phyloP scores from a whole-genome alignment of 1,140 invertebrate species.

The Brachionus rubens region DNA sequence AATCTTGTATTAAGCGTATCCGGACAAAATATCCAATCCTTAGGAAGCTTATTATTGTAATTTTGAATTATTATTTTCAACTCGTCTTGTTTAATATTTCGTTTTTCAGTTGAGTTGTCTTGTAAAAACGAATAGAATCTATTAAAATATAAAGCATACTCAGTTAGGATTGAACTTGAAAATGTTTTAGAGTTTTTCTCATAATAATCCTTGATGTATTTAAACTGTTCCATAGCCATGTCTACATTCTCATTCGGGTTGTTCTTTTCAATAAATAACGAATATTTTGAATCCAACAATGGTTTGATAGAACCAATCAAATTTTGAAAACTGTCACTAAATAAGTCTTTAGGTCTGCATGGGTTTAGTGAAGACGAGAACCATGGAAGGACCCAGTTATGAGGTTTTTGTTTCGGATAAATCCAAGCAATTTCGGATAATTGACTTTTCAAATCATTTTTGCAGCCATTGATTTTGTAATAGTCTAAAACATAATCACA shows the following conservation, averaged over 20 bases:
- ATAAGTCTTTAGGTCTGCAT: background rate
- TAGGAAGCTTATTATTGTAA: background rate
- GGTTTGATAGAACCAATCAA: slow-evolving; percentile 7
- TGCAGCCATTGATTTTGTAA: background rate
- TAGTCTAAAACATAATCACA: background rate
- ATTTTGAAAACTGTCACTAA: background rate
- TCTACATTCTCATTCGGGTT: background rate
- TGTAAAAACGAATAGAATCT: slow-evolving; percentile 7
- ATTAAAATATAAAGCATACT: background rate
- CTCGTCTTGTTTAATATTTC: background rate
- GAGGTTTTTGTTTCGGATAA: background rate
- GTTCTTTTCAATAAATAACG: background rate
- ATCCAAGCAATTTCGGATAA: background rate
- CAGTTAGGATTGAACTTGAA: background rate
- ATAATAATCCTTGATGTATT: background rate
- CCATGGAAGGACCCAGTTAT: no score
- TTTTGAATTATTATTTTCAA: background rate
- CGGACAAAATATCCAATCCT: background rate
- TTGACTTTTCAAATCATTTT: background rate
- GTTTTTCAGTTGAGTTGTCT: background rate
- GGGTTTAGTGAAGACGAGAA: background rate
- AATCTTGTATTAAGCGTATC: background rate
- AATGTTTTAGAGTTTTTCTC: background rate
- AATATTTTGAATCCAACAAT: background rate
- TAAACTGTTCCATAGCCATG: background rate